A percentile compares a stretch with the other conserved stretches of the same genome.
Conservation (phyloP, 2,888 invertebrate genomes). For the Drosophila meridiana region DNA sequence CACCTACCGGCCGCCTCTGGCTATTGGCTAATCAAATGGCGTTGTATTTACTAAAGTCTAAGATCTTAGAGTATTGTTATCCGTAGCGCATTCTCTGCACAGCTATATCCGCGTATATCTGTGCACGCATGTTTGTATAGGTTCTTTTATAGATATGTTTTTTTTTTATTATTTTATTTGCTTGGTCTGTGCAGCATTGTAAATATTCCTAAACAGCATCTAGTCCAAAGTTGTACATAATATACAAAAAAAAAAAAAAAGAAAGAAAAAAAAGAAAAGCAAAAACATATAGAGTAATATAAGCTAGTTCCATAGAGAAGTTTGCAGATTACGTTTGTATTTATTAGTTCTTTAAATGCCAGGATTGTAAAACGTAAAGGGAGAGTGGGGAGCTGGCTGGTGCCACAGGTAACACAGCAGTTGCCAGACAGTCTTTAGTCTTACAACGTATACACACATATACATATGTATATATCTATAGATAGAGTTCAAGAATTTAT, state of each 20-base stretch:
- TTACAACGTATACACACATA: constrained; percentile 32
- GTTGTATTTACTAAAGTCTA: constrained; percentile 70
- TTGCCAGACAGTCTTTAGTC: constrained; percentile 35
- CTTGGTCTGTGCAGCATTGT: constrained; percentile 52
- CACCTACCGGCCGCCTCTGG: constrained; percentile 34
- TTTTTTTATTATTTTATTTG: neutral
- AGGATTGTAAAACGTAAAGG: constrained; percentile 17
- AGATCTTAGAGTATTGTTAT: constrained; percentile 63
- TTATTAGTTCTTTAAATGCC: constrained; percentile 40
- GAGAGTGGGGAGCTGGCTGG: neutral
- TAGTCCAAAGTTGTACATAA: constrained; percentile 76
- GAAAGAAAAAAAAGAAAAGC: neutral
- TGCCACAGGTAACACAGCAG: constrained; percentile 10
- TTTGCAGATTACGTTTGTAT: constrained; percentile 37
- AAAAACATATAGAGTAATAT: neutral
- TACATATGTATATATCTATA: neutral
- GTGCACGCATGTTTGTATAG: neutral
- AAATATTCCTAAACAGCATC: constrained; percentile 71
- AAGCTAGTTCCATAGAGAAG: constrained; percentile 17
- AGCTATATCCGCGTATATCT: neutral
- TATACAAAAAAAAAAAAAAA: constrained; percentile 5
- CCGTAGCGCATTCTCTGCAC: constrained; percentile 38
- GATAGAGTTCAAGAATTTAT: constrained; percentile 12
- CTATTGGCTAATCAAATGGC: constrained; percentile 51
- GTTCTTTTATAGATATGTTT: neutral